Percentiles rank a stretch among this genome's conserved stretches.
These are phyloP conservation scores for Xestia xanthographa DNA, from an alignment of 2,888 invertebrate species.

Conservation along the genomic window DNA sequence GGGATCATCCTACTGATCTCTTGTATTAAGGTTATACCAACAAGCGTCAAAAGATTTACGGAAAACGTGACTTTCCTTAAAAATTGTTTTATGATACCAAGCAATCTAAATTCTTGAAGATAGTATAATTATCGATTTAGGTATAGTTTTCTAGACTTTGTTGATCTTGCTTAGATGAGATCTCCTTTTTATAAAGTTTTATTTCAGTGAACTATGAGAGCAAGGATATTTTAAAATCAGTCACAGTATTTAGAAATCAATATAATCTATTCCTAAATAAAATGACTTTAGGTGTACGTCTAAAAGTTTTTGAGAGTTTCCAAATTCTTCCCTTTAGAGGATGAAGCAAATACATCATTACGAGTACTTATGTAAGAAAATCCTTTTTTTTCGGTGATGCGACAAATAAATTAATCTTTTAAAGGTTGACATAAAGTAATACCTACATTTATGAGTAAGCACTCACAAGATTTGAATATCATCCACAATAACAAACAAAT, in stretches of 20 bases:
- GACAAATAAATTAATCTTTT: neutral
- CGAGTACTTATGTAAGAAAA: neutral
- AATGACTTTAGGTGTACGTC: neutral
- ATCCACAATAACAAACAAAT: conserved; percentile 6
- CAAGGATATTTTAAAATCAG: neutral
- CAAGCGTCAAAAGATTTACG: neutral
- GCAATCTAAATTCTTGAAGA: neutral
- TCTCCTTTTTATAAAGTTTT: neutral
- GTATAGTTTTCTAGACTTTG: neutral
- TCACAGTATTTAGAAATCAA: neutral
- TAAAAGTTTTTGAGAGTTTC: neutral
- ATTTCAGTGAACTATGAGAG: neutral
- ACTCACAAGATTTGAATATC: neutral
- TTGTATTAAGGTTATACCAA: neutral
- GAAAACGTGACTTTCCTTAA: conserved; percentile 31
- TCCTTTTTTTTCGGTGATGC: too few species aligned
- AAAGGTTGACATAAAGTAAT: neutral
- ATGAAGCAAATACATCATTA: neutral
- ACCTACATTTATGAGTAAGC: neutral
- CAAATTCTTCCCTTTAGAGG: neutral
- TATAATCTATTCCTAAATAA: neutral
- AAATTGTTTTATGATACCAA: neutral
- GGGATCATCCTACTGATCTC: neutral
- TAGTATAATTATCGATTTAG: neutral
- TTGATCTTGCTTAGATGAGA: neutral